A percentile compares a stretch with the other conserved stretches of the same genome.
Conservation (phyloP, 1,140 invertebrate species). For the Neodiprion pinetum region DNA sequence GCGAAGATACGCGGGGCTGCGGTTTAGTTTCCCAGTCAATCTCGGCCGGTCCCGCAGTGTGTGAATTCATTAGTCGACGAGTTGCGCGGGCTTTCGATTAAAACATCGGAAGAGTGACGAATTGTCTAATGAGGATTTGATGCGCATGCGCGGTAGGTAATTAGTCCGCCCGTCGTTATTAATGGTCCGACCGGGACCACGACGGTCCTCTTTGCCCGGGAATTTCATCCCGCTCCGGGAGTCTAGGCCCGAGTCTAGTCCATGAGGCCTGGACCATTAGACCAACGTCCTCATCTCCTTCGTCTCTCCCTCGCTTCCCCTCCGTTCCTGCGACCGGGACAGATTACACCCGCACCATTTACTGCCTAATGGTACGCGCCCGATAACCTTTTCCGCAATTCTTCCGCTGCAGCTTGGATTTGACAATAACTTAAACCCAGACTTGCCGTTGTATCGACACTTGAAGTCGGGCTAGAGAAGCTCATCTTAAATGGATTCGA, state of each 20-base stretch:
- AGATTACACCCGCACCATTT: background rate
- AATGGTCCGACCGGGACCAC: slow-evolving; percentile 25
- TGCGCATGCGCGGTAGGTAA: slow-evolving; percentile 40
- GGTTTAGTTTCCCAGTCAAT: background rate
- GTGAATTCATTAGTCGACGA: slow-evolving; percentile 27
- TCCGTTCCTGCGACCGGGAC: background rate
- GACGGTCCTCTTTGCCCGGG: background rate
- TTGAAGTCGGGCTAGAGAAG: too few species aligned
- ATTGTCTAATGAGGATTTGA: slow-evolving; percentile 46
- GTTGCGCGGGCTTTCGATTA: slow-evolving; percentile 35
- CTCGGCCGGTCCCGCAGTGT: background rate
- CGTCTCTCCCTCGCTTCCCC: background rate
- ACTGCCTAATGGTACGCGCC: background rate
- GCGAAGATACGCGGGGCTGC: too few species aligned
- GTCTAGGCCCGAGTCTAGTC: background rate
- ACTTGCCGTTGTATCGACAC: too few species aligned
- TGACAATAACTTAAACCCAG: too few species aligned
- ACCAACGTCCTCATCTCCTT: background rate
- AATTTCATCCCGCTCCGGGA: background rate
- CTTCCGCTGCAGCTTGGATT: too few species aligned
- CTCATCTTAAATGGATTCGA: too few species aligned
- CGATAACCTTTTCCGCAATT: background rate
- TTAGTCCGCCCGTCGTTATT: slow-evolving; percentile 35
- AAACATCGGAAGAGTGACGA: slow-evolving; percentile 43
- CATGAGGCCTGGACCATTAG: slow-evolving; percentile 6